These are phyloP conservation scores for Sylvia atricapilla DNA, from an alignment of 2,113 vertebrate genomes.

Conservation along the genomic window DNA sequence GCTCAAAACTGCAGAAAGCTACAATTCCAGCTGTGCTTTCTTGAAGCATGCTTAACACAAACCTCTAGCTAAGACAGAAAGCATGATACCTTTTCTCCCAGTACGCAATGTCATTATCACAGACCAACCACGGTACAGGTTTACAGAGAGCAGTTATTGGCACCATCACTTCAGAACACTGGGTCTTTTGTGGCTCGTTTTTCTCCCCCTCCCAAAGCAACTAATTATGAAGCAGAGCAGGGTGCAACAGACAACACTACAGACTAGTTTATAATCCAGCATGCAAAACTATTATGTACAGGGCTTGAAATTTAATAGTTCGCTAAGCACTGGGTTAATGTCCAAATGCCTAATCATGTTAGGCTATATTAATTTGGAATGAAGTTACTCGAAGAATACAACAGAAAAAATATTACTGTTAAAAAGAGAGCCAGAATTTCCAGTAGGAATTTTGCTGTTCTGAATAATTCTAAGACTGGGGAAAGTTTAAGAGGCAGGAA, in stretches of 20 bases:
- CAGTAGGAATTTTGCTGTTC: constrained; percentile 65
- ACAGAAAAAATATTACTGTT: constrained; percentile 61
- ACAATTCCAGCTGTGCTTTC: constrained; percentile 67
- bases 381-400: constrained; percentile 63
- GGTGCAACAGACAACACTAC: constrained; percentile 87
- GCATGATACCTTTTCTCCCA: constrained; percentile 60
- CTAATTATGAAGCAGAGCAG: constrained; percentile 78
- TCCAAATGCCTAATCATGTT: constrained; percentile 68
- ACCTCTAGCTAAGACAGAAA: constrained; percentile 61
- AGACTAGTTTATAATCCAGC: constrained; percentile 83
- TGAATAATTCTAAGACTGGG: neutral
- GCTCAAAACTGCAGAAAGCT: constrained; percentile 73
- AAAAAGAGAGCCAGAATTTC: constrained; percentile 75
- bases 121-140: constrained; percentile 64
- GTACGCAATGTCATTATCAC: constrained; percentile 62
- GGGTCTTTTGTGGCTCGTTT: neutral
- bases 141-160: constrained; percentile 69
- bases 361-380: constrained; percentile 70
- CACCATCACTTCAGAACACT: constrained; percentile 58
- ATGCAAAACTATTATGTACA: constrained; percentile 89
- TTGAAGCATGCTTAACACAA: constrained; percentile 76
- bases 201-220: constrained; percentile 62
- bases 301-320: constrained; percentile 96
- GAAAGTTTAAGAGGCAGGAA: constrained; percentile 27
- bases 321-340: constrained; percentile 64